A percentile compares a stretch with the other conserved stretches of the same genome.
These are phyloP conservation scores for Chelon auratus DNA, from an alignment of 2,797 vertebrate genomes.

Conservation along the genomic window DNA sequence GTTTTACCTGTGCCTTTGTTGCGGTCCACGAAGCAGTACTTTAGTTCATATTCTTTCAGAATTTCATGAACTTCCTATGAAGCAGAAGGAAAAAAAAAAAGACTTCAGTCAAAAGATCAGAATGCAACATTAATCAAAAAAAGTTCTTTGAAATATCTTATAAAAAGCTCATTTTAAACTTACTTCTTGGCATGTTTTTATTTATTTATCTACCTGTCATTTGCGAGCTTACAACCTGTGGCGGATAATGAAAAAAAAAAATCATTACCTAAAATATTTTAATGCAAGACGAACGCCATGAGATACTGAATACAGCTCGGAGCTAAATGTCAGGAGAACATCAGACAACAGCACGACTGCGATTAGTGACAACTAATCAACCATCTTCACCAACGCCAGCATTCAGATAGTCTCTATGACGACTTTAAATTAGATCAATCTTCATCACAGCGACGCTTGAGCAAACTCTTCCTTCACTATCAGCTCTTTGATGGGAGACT, in stretches of 20 bases:
- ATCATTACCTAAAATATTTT: too few species aligned
- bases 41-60: slow-evolving; percentile 94
- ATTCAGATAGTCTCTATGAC: neutral
- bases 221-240: too few species aligned
- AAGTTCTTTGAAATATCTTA: too few species aligned
- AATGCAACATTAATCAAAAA: neutral
- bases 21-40: slow-evolving; percentile 98
- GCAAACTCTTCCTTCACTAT: neutral
- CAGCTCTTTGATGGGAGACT: slow-evolving; percentile 30
- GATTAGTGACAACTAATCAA: too few species aligned
- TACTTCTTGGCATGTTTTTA: too few species aligned
- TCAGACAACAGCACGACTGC: neutral
- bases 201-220: too few species aligned
- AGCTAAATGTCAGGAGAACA: too few species aligned
- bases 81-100: slow-evolving; percentile 21
- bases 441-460: neutral
- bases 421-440: slow-evolving; percentile 2
- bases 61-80: slow-evolving; percentile 95
- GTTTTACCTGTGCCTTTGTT: slow-evolving; percentile 97
- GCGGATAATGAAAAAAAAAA: too few species aligned
- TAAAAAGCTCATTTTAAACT: too few species aligned
- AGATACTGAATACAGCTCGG: too few species aligned
- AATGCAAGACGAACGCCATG: too few species aligned
- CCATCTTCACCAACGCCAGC: too few species aligned
- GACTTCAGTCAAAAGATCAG: slow-evolving; percentile 4